Percentiles rank a stretch among this genome's conserved stretches.
Evolutionary conservation across 2,113 vertebrate species (phyloP).

Genomic region (Ophthalmolycus amberensis): DNA sequence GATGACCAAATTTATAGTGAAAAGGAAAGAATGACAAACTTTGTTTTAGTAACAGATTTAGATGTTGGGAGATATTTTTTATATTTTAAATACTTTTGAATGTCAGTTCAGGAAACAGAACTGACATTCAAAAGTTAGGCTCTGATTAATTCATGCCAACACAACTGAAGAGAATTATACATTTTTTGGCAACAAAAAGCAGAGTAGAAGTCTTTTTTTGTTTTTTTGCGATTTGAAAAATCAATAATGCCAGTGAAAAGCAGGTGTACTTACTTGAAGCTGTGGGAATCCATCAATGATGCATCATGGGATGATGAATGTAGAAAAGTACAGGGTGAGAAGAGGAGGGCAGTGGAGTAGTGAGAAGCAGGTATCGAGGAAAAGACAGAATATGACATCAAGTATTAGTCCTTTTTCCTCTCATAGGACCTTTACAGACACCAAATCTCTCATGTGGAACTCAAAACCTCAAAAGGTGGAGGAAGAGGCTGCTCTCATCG

Average conservation of each 20-base stretch:
- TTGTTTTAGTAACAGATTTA: background rate
- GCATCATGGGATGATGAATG: conserved; percentile 46
- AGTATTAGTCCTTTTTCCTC: conserved; percentile 36
- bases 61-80: background rate
- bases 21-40: background rate
- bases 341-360: conserved; percentile 10
- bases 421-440: conserved; percentile 22
- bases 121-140: background rate
- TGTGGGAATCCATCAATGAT: conserved; percentile 62
- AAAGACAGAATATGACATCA: conserved; percentile 37
- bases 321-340: conserved; percentile 34
- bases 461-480: conserved; percentile 9
- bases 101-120: background rate
- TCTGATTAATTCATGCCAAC: background rate
- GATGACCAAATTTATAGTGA: background rate
- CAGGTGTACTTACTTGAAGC: conserved; percentile 72
- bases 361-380: conserved; percentile 16
- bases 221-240: conserved; percentile 4
- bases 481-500: background rate
- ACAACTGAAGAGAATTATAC: background rate
- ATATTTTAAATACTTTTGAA: background rate
- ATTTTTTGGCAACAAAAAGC: background rate
- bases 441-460: conserved; percentile 45
- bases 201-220: background rate
- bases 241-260: conserved; percentile 20